Conservation (phyloP, 2,797 vertebrate species). For the Carcharodon carcharias region DNA sequence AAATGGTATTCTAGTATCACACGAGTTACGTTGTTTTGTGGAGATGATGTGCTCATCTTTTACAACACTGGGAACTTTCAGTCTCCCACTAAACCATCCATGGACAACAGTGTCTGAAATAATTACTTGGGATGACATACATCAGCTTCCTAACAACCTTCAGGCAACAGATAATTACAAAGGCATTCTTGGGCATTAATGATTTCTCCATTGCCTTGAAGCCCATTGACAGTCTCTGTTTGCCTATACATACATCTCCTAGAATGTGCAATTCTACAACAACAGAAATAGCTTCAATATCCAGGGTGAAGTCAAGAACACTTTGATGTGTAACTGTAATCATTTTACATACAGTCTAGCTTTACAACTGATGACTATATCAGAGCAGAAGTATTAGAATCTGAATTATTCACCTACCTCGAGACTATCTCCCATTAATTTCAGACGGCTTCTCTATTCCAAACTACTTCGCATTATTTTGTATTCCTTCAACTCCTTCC, state of each 20-base stretch:
- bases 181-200: not conserved
- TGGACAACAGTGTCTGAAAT: not conserved
- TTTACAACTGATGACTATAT: not conserved
- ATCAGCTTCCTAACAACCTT: not conserved
- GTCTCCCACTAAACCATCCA: not conserved
- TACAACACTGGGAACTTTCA: not conserved
- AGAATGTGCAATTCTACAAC: not conserved
- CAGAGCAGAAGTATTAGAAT: not conserved
- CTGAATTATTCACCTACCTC: not conserved
- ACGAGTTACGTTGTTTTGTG: not conserved
- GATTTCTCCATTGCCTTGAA: not conserved
- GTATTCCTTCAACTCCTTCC: not conserved
- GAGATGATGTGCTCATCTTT: not conserved
- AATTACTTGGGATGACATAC: not conserved
- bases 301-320: not conserved
- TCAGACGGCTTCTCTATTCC: not conserved
- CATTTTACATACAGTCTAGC: not conserved
- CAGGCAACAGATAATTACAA: not conserved
- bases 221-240: not conserved
- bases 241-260: not conserved
- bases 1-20: not conserved
- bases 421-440: not conserved
- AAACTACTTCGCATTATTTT: not conserved
- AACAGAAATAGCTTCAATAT: not conserved
- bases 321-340: not conserved